These are phyloP conservation scores for Dasypus novemcinctus DNA, from an alignment of 2,113 vertebrate species.

Conservation along the genomic window DNA sequence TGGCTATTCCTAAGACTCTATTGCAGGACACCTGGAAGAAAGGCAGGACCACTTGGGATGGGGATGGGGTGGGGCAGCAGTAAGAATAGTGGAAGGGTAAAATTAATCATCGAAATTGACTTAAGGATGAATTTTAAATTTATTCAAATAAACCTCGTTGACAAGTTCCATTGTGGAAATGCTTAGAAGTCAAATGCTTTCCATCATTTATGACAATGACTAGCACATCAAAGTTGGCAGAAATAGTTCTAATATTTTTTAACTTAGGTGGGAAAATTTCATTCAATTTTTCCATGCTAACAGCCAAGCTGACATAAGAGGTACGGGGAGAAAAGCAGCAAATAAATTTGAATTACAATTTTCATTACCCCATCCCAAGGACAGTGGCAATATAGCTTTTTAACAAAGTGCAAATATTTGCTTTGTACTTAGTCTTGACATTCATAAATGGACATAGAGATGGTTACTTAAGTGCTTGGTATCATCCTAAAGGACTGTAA, in stretches of 20 bases:
- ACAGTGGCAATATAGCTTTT: neutral
- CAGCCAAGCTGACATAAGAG: neutral
- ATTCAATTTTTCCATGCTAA: neutral
- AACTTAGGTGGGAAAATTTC: neutral
- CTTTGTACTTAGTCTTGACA: neutral
- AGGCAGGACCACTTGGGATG: too few species aligned
- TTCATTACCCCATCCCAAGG: too few species aligned
- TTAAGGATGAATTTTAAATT: conserved; percentile 27
- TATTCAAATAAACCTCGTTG: neutral
- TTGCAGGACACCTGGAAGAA: neutral
- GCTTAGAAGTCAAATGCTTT: neutral
- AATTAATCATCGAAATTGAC: neutral
- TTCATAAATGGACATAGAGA: neutral
- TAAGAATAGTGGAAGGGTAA: neutral
- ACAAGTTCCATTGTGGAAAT: neutral
- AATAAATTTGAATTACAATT: neutral
- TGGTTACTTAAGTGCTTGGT: neutral
- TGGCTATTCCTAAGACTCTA: neutral
- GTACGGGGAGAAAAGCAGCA: neutral
- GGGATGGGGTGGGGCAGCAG: too few species aligned
- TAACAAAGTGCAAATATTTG: neutral
- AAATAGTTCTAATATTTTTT: conserved; percentile 2
- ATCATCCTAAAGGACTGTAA: neutral
- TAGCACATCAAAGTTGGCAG: neutral
- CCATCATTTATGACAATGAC: neutral